Evolutionary conservation across 2,797 vertebrate species (phyloP).

Genomic region (Ataeniobius toweri): DNA sequence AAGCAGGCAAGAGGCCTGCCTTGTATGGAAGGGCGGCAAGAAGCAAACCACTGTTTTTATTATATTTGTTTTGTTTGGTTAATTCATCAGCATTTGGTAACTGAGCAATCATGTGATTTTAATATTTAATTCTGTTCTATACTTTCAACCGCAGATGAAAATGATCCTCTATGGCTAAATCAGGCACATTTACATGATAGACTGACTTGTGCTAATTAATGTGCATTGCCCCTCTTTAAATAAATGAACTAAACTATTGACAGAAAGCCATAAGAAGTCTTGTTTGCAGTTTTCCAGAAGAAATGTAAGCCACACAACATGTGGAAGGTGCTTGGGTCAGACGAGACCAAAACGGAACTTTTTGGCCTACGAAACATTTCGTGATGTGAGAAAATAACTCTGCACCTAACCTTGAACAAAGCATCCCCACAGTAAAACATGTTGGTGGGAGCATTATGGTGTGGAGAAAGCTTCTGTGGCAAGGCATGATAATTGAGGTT

Average conservation of each 20-base stretch:
- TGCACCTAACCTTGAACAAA: not conserved
- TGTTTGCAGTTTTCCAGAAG: not conserved
- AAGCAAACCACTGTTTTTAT: too few species aligned
- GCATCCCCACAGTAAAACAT: not conserved
- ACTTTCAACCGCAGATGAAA: too few species aligned
- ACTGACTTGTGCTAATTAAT: too few species aligned
- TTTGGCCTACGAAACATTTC: not conserved
- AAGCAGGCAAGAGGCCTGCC: too few species aligned
- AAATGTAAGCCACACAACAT: not conserved
- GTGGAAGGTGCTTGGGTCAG: not conserved
- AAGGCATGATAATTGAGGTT: not conserved
- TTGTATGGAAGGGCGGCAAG: too few species aligned
- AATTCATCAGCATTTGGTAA: too few species aligned
- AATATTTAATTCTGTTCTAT: too few species aligned
- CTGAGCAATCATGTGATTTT: too few species aligned
- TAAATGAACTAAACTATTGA: not conserved
- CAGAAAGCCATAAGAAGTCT: not conserved
- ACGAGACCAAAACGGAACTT: not conserved
- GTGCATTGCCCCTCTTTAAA: not conserved
- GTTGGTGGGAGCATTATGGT: not conserved
- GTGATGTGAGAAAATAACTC: not conserved
- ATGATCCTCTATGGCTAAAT: too few species aligned
- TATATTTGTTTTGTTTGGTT: too few species aligned
- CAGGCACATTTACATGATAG: too few species aligned
- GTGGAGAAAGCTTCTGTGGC: not conserved